Conservation (phyloP, 92 coral and sea anemone genomes). For the Umimayanthus kanabou region DNA sequence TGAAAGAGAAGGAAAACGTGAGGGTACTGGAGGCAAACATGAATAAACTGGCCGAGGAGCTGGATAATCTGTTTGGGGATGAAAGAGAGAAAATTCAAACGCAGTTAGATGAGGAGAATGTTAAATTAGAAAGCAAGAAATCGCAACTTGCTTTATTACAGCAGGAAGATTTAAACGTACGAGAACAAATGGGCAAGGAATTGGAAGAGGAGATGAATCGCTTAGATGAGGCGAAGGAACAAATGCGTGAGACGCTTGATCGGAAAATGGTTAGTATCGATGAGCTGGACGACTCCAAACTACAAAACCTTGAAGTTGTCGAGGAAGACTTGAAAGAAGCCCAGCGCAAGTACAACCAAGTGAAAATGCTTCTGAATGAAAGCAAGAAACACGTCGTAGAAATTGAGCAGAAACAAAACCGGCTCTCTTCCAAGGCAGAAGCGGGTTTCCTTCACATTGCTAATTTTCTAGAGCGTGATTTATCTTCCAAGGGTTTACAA, state of each 20-base stretch:
- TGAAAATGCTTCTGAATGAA: slow-evolving; percentile 70
- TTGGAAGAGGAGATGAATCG: slow-evolving; percentile 59
- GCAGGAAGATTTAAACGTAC: slow-evolving; percentile 63
- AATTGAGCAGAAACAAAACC: slow-evolving; percentile 64
- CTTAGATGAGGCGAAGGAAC: slow-evolving; percentile 57
- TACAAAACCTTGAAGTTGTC: slow-evolving; percentile 63
- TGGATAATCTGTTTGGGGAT: slow-evolving; percentile 54
- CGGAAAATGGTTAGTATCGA: slow-evolving; percentile 68
- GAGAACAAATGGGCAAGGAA: slow-evolving; percentile 65
- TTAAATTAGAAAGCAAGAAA: slow-evolving; percentile 47
- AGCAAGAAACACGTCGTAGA: slow-evolving; percentile 65
- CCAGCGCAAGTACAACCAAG: slow-evolving; percentile 69
- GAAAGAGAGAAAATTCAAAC: slow-evolving; percentile 34
- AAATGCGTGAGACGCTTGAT: slow-evolving; percentile 68
- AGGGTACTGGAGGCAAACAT: slow-evolving; percentile 40
- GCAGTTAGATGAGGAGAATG: slow-evolving; percentile 52
- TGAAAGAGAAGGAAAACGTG: slow-evolving; percentile 52
- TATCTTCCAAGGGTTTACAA: slow-evolving; percentile 62
- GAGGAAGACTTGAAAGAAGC: slow-evolving; percentile 79
- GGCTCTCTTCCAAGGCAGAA: slow-evolving; percentile 61
- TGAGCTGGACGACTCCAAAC: slow-evolving; percentile 67
- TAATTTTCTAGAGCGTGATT: slow-evolving; percentile 65
- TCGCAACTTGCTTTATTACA: slow-evolving; percentile 57
- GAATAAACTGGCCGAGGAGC: slow-evolving; percentile 51
- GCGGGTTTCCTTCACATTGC: slow-evolving; percentile 68